A percentile compares a stretch with the other conserved stretches of the same genome.
These are phyloP conservation scores for Tetragonisca angustula DNA, from an alignment of 2,888 invertebrate genomes.

Conservation along the genomic window DNA sequence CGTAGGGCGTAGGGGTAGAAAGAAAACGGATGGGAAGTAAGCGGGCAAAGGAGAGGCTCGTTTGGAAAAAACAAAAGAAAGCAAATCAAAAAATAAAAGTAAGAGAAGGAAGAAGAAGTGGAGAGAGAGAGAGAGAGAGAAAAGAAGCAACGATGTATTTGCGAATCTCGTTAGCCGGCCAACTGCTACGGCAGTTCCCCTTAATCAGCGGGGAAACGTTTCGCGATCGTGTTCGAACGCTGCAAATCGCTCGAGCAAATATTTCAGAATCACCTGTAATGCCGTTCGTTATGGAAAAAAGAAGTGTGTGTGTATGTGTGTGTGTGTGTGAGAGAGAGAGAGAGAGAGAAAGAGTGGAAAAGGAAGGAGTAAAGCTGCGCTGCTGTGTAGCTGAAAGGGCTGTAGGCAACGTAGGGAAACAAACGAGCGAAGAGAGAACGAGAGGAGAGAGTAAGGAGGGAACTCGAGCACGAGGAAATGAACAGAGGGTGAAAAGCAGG, in stretches of 20 bases:
- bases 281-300: slow-evolving; percentile 36
- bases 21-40: too few species aligned
- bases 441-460: background rate
- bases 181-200: slow-evolving; percentile 16
- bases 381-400: background rate
- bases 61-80: too few species aligned
- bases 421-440: background rate
- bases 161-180: slow-evolving; percentile 29
- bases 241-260: slow-evolving; percentile 46
- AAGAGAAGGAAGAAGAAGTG: background rate
- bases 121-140: background rate
- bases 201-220: slow-evolving; percentile 42
- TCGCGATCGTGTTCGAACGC: slow-evolving; percentile 48
- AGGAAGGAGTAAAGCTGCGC: background rate
- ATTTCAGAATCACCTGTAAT: slow-evolving; percentile 41
- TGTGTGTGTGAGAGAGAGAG: background rate
- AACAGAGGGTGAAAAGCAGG: slow-evolving; percentile 25
- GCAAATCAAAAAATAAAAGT: too few species aligned
- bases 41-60: too few species aligned
- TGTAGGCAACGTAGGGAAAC: slow-evolving; percentile 6
- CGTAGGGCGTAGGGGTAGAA: too few species aligned
- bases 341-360: background rate
- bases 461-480: slow-evolving; percentile 24
- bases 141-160: slow-evolving; percentile 8
- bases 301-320: too few species aligned